phyloP scores from a whole-genome alignment of 2,113 vertebrate species.

The Felis chaus region DNA sequence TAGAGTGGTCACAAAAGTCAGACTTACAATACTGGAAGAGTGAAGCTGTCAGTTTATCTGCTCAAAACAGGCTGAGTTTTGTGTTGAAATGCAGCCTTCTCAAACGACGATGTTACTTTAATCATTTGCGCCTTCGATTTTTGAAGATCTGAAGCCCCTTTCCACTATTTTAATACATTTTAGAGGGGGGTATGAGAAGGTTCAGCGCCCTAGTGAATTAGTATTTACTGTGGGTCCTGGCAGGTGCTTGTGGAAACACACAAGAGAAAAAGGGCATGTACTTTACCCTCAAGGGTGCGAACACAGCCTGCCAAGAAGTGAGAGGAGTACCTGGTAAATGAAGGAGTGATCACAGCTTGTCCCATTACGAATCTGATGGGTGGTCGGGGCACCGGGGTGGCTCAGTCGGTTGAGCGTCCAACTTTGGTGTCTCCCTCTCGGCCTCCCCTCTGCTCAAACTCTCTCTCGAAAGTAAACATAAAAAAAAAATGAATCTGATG shows the following conservation, averaged over 20 bases:
- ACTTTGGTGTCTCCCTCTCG: no score
- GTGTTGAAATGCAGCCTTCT: conserved; percentile 46
- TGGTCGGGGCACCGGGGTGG: no score
- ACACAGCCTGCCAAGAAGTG: not conserved
- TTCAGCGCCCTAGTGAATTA: not conserved
- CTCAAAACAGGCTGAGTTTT: conserved; percentile 22
- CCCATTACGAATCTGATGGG: not conserved
- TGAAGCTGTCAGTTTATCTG: conserved; percentile 46
- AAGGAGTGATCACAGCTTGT: not conserved
- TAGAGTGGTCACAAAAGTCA: conserved; percentile 47
- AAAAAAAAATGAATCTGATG: not conserved
- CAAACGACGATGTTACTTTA: not conserved
- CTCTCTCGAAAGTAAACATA: no score
- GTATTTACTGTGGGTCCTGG: not conserved
- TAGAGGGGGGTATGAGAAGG: not conserved
- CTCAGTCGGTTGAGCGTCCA: no score
- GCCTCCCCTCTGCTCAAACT: no score
- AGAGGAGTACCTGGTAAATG: not conserved
- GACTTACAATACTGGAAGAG: conserved; percentile 53
- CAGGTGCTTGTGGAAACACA: not conserved
- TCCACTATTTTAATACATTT: not conserved
- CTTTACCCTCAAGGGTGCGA: not conserved
- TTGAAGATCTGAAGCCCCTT: not conserved
- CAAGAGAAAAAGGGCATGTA: not conserved
- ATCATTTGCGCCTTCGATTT: conserved; percentile 21